Evolutionary conservation across 2,113 vertebrate species (phyloP).

Genomic region (Lasiurus cinereus): DNA sequence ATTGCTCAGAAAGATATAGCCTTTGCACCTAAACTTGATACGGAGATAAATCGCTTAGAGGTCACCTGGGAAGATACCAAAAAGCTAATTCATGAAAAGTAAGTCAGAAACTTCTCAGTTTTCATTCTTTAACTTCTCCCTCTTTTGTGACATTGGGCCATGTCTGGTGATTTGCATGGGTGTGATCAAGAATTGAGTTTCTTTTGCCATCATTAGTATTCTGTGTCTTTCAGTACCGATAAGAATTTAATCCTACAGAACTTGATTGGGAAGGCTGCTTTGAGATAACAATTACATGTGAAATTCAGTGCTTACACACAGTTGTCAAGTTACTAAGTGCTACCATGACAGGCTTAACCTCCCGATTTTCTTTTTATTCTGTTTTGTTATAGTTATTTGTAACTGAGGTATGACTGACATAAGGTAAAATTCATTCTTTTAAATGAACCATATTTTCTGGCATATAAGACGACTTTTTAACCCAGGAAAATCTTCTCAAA

Average conservation of each 20-base stretch:
- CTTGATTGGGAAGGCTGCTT: not conserved
- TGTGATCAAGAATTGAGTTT: not conserved
- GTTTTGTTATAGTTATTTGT: not conserved
- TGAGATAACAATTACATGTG: not conserved
- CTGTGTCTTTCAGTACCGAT: not conserved
- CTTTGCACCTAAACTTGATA: slow-evolving; percentile 90
- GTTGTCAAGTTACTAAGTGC: not conserved
- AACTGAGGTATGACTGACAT: not conserved
- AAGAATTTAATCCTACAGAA: not conserved
- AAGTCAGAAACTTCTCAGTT: slow-evolving; percentile 74
- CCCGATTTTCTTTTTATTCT: not conserved
- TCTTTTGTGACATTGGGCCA: not conserved
- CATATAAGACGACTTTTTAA: no score
- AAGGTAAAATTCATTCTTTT: not conserved
- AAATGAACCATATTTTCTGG: not conserved
- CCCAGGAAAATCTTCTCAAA: no score
- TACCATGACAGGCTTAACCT: not conserved
- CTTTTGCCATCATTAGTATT: not conserved
- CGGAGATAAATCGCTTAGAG: slow-evolving; percentile 90
- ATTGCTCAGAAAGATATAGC: slow-evolving; percentile 93
- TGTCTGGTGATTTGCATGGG: not conserved
- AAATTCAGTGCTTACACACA: not conserved
- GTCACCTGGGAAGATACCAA: slow-evolving; percentile 92
- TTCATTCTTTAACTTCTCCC: not conserved
- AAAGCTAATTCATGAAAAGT: slow-evolving; percentile 92